A percentile compares a stretch with the other conserved stretches of the same genome.
phyloP scores from a whole-genome alignment of 2,888 invertebrate species.

The Tetanocera ferruginea region DNA sequence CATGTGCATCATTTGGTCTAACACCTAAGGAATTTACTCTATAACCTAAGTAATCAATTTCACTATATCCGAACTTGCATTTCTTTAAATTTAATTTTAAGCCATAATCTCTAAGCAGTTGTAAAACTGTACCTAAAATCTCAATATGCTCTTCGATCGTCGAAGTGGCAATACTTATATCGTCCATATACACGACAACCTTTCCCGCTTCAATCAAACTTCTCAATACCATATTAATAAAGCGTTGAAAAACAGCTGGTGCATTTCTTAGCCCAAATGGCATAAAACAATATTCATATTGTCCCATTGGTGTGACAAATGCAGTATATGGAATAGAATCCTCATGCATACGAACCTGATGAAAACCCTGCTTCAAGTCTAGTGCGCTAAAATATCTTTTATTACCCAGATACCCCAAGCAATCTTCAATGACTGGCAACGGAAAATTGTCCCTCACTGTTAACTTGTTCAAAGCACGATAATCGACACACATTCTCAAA shows the following conservation, averaged over 20 bases:
- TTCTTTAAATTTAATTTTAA: conserved; percentile 27
- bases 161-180: conserved; percentile 4
- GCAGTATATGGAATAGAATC: conserved; percentile 49
- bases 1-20: no score
- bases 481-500: conserved; percentile 21
- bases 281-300: conserved; percentile 45
- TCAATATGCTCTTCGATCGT: conserved; percentile 19
- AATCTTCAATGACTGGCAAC: conserved; percentile 21
- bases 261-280: conserved; percentile 40
- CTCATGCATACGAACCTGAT: conserved; percentile 46
- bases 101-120: conserved; percentile 8
- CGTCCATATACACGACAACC: conserved; percentile 33
- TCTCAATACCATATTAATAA: conserved; percentile 30
- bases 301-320: conserved; percentile 51
- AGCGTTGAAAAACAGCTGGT: conserved; percentile 46
- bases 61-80: no score
- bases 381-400: background rate
- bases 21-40: no score
- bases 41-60: no score
- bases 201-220: conserved; percentile 15
- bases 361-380: conserved; percentile 42
- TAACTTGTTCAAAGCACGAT: conserved; percentile 9
- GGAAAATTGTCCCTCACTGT: no score
- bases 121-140: background rate
- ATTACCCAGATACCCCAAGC: conserved; percentile 3